Percentiles rank a stretch among this genome's conserved stretches.
phyloP scores from a whole-genome alignment of 2,113 vertebrate species.

The Bothrops jararaca region DNA sequence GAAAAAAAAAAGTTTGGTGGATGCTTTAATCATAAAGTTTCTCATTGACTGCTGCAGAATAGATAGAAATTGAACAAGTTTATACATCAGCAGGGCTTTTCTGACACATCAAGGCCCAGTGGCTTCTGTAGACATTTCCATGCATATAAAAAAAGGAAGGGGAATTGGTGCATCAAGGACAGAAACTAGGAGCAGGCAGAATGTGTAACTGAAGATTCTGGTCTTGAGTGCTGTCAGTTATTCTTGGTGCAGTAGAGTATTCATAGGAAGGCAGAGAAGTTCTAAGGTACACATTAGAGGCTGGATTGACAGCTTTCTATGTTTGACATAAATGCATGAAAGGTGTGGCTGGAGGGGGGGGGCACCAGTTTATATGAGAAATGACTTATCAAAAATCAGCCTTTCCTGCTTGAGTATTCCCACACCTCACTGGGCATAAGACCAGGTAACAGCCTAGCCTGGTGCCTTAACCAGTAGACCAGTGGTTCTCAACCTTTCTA shows the following conservation, averaged over 20 bases:
- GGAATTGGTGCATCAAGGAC: fast-evolving
- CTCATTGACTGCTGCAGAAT: fast-evolving
- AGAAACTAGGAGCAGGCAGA: slow-evolving; percentile 10
- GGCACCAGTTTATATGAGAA: too few species aligned
- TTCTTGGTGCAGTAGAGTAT: slow-evolving; percentile 44
- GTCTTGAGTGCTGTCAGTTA: neutral
- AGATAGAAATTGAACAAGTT: neutral
- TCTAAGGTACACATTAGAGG: neutral
- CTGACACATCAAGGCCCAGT: fast-evolving
- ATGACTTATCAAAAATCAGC: too few species aligned
- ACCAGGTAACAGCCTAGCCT: too few species aligned
- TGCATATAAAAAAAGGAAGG: fast-evolving
- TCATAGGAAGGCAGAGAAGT: slow-evolving; percentile 28
- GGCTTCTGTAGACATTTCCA: fast-evolving
- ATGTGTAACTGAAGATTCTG: slow-evolving; percentile 32
- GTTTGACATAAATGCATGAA: fast-evolving
- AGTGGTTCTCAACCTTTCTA: too few species aligned
- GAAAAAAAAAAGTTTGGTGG: neutral
- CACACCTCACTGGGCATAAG: too few species aligned
- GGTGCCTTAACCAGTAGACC: too few species aligned
- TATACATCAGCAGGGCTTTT: neutral
- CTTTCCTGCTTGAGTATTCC: too few species aligned
- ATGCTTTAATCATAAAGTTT: too few species aligned
- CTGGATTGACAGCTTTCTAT: fast-evolving
- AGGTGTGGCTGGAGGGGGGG: too few species aligned